Evolutionary conservation across 2,888 invertebrate species (phyloP).

Genomic region (Dermolepida albohirtum): DNA sequence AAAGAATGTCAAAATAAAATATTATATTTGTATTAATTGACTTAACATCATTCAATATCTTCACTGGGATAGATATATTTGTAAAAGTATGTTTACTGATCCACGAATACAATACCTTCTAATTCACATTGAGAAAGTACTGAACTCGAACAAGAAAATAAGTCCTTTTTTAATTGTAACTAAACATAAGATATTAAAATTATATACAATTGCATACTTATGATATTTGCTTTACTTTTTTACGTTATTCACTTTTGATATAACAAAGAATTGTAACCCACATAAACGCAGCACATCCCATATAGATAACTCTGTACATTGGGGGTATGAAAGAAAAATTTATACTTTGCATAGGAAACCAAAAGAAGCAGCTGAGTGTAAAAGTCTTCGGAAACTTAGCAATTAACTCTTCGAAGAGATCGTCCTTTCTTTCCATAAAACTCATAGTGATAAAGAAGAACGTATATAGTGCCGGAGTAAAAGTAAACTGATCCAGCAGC

Average conservation of each 20-base stretch:
- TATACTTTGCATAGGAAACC: conserved; percentile 84
- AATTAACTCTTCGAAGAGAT: conserved; percentile 77
- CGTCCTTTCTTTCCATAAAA: conserved; percentile 76
- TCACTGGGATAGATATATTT: too few species aligned
- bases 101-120: too few species aligned
- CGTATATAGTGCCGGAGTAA: conserved; percentile 79
- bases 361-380: conserved; percentile 82
- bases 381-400: conserved; percentile 80
- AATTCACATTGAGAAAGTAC: too few species aligned
- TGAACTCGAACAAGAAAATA: too few species aligned
- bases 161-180: too few species aligned
- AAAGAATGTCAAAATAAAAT: too few species aligned
- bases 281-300: conserved; percentile 80
- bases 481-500: conserved; percentile 79
- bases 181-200: too few species aligned
- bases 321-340: conserved; percentile 83
- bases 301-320: conserved; percentile 80
- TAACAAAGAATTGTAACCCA: conserved; percentile 90
- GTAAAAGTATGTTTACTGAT: too few species aligned
- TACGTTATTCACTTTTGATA: conserved; percentile 68
- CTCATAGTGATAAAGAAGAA: conserved; percentile 84
- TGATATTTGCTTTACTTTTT: background rate
- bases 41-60: too few species aligned
- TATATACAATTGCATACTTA: too few species aligned
- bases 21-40: too few species aligned